These are phyloP conservation scores for Oreochromis tanganicae DNA, from an alignment of 2,113 vertebrate species.

Conservation along the genomic window DNA sequence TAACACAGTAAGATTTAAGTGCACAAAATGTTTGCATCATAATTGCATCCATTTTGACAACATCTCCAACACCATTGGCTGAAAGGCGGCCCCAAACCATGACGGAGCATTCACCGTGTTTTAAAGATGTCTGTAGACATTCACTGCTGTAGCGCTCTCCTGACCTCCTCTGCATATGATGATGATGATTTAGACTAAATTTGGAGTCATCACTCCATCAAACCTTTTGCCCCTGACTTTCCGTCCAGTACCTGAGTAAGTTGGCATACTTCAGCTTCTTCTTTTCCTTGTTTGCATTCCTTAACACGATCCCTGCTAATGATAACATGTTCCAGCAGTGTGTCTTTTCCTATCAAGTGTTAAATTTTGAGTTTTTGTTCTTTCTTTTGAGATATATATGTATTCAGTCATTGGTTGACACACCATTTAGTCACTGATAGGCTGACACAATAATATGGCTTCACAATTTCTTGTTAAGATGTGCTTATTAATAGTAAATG, in stretches of 20 bases:
- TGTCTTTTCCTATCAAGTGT: neutral
- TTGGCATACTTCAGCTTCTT: neutral
- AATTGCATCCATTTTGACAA: too few species aligned
- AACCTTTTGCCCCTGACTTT: neutral
- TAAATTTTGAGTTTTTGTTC: neutral
- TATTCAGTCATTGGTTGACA: neutral
- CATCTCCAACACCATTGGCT: too few species aligned
- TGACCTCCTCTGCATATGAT: neutral
- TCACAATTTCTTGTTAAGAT: neutral
- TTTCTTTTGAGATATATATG: neutral
- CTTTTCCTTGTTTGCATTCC: neutral
- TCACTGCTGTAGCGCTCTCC: neutral
- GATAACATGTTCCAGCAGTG: neutral
- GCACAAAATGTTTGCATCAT: too few species aligned
- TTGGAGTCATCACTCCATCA: neutral
- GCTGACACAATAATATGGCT: neutral
- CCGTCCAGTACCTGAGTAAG: neutral
- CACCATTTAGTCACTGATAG: neutral
- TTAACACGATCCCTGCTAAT: neutral
- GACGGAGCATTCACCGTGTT: too few species aligned
- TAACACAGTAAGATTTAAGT: too few species aligned
- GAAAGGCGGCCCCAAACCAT: too few species aligned
- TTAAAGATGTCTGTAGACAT: fast-evolving
- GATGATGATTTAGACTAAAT: neutral
- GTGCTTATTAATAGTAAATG: neutral